A percentile compares a stretch with the other conserved stretches of the same genome.
Conservation (phyloP, 2,113 vertebrate genomes). For the Epinephelus lanceolatus region DNA sequence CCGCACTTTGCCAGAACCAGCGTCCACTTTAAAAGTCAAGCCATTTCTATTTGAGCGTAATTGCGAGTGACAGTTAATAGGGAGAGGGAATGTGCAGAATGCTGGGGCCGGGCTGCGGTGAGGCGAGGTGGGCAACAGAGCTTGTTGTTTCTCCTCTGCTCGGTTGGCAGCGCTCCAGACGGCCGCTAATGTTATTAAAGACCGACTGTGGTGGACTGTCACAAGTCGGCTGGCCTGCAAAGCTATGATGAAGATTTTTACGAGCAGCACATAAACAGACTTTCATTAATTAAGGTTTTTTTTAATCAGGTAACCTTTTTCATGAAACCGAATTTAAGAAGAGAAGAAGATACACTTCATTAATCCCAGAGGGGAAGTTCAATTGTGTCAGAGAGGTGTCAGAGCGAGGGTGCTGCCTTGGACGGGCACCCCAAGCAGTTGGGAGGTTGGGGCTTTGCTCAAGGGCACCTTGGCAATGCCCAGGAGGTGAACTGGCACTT, state of each 20-base stretch:
- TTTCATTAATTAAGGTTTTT: not conserved
- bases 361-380: too few relatives aligned
- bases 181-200: conserved; percentile 65
- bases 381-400: too few relatives aligned
- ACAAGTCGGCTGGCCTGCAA: not conserved
- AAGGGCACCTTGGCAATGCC: too few relatives aligned
- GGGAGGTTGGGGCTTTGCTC: too few relatives aligned
- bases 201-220: conserved; percentile 1
- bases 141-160: conserved; percentile 42
- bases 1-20: conserved; percentile 21
- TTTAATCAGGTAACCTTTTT: not conserved
- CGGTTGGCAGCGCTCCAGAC: conserved; percentile 60
- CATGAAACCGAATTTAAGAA: not conserved
- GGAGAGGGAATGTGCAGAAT: conserved; percentile 62
- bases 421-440: too few relatives aligned
- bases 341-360: too few relatives aligned
- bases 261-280: not conserved
- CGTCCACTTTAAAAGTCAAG: conserved; percentile 39
- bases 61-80: conserved; percentile 41
- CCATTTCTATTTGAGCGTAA: conserved; percentile 40
- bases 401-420: too few relatives aligned
- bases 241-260: not conserved
- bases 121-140: conserved; percentile 40
- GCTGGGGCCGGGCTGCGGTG: conserved; percentile 20
- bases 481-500: too few relatives aligned